Base-by-base conservation (phyloP, 2,113 vertebrate genomes). In the Spheniscus mendiculus region DNA sequence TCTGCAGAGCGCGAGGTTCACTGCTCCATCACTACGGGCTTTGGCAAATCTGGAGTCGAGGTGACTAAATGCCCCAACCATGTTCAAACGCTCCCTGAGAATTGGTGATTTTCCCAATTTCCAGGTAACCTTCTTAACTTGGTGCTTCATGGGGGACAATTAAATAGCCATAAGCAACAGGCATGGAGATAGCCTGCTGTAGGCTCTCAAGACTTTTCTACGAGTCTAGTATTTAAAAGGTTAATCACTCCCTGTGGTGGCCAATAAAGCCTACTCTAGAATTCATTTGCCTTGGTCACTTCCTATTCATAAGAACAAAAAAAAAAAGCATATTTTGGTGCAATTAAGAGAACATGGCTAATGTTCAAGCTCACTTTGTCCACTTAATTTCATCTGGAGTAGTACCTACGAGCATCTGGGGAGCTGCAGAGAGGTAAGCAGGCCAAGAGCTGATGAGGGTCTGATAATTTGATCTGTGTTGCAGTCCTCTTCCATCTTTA, bases 1-100 rank as follows among this genome's bases (percentile, higher is more conserved):
- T 6, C 61, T 74, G 67, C 79, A 70, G 44, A 42, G 11, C 3
- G 1, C 3, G 1, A 30, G 15, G 26, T 55, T 73, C 62, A 76
- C n/a, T 1, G 0, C 19, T 36, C 62, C 30, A 18, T 45, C 3
- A 4, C 40, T 58, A 30, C 0, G 0, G 30, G 29, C 32, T 72
- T 87, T 58, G 49, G 49, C n/a, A 80, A 58, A 25, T 20, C 22
- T 56, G 10, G 22, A 20, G 7, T 15, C 1, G 4, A 65, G 29
- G 32, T 55, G 19, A 55, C 19, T 30, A 77, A 58, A 61, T 7
- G 11, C 47, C 29, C 11, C 70, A 86, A 14, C 12, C 11, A 13
- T 3, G 18, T 38, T 71, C 30, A 94, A 65, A 79, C 11, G 9
- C 30, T 47, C n/a, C 42, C 47, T 50, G 38, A 67, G 70, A 86